phyloP scores from a whole-genome alignment of 1,140 invertebrate genomes.

The Ectropis grisescens region DNA sequence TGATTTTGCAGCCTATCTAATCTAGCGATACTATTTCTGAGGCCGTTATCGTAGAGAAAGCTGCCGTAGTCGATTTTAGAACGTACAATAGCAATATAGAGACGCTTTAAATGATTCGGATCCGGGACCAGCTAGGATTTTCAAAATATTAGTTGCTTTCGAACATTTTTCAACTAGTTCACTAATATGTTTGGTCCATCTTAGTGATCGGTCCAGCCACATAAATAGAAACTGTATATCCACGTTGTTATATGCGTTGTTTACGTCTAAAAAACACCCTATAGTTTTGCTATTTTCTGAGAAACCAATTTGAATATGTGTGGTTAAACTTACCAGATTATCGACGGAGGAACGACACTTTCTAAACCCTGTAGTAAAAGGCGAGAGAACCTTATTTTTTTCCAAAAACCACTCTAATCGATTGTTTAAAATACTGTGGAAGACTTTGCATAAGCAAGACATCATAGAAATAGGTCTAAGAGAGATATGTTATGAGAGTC shows the following conservation, averaged over 20 bases:
- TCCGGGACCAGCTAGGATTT: not conserved
- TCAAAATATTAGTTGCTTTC: not conserved
- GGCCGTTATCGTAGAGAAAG: not conserved
- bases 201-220: not conserved
- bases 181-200: not conserved
- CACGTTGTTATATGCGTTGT: constrained; percentile 4
- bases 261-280: not conserved
- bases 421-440: not conserved
- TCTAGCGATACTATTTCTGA: not conserved
- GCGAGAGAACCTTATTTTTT: not conserved
- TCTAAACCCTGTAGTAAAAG: not conserved
- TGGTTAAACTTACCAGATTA: not conserved
- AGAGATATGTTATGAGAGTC: not conserved
- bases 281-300: not conserved
- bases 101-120: not conserved
- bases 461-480: constrained; percentile 1
- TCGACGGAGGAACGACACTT: not conserved
- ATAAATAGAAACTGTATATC: not conserved
- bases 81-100: not conserved
- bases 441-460: not conserved
- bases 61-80: not conserved
- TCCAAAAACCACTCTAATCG: not conserved
- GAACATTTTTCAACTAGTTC: not conserved
- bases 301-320: not conserved
- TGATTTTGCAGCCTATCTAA: constrained; percentile 1